A percentile compares a stretch with the other conserved stretches of the same genome.
Evolutionary conservation across 2,113 vertebrate species (phyloP).

Genomic region (Colinus virginianus): DNA sequence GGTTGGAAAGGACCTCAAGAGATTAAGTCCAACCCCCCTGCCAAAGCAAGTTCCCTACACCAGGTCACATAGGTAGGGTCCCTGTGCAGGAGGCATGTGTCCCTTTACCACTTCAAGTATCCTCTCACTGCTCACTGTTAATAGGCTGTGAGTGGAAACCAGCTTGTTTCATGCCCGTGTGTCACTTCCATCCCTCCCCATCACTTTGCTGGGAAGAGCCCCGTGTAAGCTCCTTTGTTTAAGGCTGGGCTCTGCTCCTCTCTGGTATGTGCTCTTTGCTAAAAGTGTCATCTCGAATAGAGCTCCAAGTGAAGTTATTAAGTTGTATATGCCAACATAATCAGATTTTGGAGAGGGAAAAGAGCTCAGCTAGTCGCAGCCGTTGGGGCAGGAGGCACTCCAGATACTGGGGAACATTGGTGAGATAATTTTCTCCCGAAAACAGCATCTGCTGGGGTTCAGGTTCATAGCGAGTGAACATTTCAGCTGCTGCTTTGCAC

Average conservation of each 20-base stretch:
- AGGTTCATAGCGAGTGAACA: not conserved
- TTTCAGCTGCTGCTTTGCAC: not conserved
- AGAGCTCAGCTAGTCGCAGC: not conserved
- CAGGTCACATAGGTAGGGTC: not conserved
- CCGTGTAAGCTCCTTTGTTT: conserved; percentile 27
- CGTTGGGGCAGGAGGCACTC: not conserved
- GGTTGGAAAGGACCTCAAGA: no score
- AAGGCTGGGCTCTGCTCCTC: conserved; percentile 40
- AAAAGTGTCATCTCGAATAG: not conserved
- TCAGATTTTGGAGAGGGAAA: conserved; percentile 5
- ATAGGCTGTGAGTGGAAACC: not conserved
- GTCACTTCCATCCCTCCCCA: not conserved
- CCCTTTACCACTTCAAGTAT: not conserved
- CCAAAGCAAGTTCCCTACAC: no score
- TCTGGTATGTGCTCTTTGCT: conserved; percentile 14
- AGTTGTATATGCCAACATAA: not conserved
- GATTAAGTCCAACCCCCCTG: no score
- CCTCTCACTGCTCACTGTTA: not conserved
- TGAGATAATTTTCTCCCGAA: not conserved
- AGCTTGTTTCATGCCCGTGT: not conserved
- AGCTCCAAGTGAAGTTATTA: conserved; percentile 43
- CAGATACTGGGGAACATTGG: fast-evolving
- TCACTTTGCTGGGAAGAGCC: not conserved
- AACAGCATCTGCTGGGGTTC: not conserved
- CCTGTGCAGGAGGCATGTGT: not conserved